Evolutionary conservation across 2,888 invertebrate genomes (phyloP).

Genomic region (Rhagonycha lutea): DNA sequence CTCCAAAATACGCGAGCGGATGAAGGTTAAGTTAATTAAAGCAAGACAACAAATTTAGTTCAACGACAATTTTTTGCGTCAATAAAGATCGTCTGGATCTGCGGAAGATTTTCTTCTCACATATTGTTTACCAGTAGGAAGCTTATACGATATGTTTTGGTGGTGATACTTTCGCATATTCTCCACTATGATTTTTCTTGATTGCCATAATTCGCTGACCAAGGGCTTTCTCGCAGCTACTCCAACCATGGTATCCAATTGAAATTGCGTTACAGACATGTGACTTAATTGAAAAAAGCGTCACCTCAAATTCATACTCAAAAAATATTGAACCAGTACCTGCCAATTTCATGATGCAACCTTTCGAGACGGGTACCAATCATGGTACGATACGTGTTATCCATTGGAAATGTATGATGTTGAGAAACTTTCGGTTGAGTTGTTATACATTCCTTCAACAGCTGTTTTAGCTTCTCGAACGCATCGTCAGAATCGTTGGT

Average conservation of each 20-base stretch:
- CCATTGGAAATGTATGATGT: constrained; percentile 12
- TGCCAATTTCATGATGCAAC: constrained; percentile 29
- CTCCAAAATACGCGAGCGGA: too few species aligned
- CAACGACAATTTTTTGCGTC: too few species aligned
- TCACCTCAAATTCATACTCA: neutral
- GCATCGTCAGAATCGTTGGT: constrained; percentile 38
- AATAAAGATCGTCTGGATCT: neutral
- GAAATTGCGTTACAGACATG: neutral
- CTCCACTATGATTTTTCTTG: neutral
- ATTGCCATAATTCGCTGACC: neutral
- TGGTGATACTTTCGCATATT: neutral
- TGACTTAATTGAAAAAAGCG: neutral
- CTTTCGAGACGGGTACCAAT: constrained; percentile 25
- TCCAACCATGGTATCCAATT: neutral
- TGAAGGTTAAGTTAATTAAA: too few species aligned
- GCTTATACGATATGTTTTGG: neutral
- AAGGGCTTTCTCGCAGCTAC: neutral
- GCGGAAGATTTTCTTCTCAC: neutral
- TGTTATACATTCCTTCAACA: constrained; percentile 29
- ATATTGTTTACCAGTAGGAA: neutral
- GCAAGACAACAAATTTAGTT: too few species aligned
- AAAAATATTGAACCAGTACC: constrained; percentile 1
- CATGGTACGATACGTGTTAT: constrained; percentile 28
- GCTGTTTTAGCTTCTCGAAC: constrained; percentile 31
- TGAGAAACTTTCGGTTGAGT: neutral